Base-by-base conservation (phyloP, 2,797 vertebrate species). In the Dendrocincla tyrannina region DNA sequence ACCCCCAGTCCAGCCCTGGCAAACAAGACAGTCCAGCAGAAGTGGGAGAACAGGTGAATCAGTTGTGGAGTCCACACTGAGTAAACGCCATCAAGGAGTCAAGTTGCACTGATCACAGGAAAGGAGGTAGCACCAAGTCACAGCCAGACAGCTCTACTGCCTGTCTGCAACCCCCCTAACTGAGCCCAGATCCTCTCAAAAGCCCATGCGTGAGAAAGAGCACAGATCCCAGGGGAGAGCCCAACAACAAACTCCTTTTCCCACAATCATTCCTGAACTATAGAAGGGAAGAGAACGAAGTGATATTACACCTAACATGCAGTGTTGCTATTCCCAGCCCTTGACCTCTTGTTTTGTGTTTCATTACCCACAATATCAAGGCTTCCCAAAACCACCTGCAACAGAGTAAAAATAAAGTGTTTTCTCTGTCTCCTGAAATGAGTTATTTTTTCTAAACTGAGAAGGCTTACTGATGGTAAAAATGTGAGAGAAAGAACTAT, bases 181-280 rank as follows among this genome's bases (percentile, higher is more conserved):
- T 56, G 23, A 68, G 52, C 20, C 20, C 6, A 0, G 10, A 9
- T n/a, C 24, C 33, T 7, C 18, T 39, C 35, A 11, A 52, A 25
- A 62, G 16, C 25, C 17, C 50, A 15, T 0, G 0, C 8, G 16
- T 3, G 24, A 66, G 9, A 32, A 1, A 27, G 20, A 7, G 7
- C 28, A 19, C 14, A 52, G 35, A 55, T 14, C 58, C 33, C 70
- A 72, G 27, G 14, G 17, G 13, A 76, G 24, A 76, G 39, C 50
- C 55, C 55, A 84, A 13, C 30, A 50, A 33, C 19, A 49, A 81
- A 11, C 5, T 58, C 30, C 17, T 10, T 86, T 68, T 77, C 76
- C 17, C 55, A 79, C 50, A 47, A 5, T 13, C 50, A 33, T 13
- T 66, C 41, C 12, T 30, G 23, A 80, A 49, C 52, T 33, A 27